These are phyloP conservation scores for Leptopilina drosophilae DNA, from an alignment of 2,888 invertebrate genomes.

Conservation along the genomic window DNA sequence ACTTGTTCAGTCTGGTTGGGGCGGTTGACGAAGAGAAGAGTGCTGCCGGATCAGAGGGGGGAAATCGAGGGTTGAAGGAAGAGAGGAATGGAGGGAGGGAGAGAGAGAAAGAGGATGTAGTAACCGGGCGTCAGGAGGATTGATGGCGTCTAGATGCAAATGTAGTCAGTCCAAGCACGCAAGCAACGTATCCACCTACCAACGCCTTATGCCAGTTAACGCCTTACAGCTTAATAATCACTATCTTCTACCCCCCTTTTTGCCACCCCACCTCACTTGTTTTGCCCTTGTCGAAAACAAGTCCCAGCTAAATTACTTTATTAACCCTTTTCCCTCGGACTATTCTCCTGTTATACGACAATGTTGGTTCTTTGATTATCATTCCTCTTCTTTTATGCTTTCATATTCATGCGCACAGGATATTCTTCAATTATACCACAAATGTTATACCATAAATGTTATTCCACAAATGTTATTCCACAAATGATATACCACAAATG, in stretches of 20 bases:
- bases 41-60: conserved; percentile 58
- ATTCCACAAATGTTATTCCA: too few species aligned
- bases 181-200: conserved; percentile 75
- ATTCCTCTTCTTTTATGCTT: not conserved
- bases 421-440: too few species aligned
- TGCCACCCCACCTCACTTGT: conserved; percentile 50
- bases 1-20: conserved; percentile 63
- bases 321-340: conserved; percentile 62
- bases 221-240: conserved; percentile 77
- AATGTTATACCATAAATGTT: too few species aligned
- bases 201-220: conserved; percentile 77
- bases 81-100: conserved; percentile 73
- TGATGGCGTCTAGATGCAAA: conserved; percentile 77
- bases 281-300: conserved; percentile 56
- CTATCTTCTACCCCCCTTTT: conserved; percentile 63
- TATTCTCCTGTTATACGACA: not conserved
- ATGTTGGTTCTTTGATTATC: not conserved
- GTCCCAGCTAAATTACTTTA: conserved; percentile 67
- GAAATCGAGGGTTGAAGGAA: conserved; percentile 59
- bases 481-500: too few species aligned
- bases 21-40: conserved; percentile 57
- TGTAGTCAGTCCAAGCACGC: conserved; percentile 75
- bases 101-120: conserved; percentile 54
- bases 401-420: too few species aligned
- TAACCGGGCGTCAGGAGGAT: conserved; percentile 76